Conservation (phyloP, 1,140 invertebrate species). For the Sminthurinus signatus region DNA sequence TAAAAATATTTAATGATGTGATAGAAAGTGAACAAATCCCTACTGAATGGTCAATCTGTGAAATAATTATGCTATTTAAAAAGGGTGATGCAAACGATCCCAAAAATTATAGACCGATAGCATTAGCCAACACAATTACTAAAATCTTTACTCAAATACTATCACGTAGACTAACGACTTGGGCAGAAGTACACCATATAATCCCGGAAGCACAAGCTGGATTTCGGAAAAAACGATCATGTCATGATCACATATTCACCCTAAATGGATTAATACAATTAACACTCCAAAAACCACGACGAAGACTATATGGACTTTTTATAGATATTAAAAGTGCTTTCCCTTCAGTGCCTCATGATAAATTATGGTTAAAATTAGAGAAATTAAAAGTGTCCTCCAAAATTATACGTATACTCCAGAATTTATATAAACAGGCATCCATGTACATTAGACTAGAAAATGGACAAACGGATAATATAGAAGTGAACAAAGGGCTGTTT, state of each 20-base stretch:
- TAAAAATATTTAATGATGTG: constrained; percentile 6
- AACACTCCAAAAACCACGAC: not conserved
- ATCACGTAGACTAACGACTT: constrained; percentile 30
- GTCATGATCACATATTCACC: constrained; percentile 15
- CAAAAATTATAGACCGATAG: constrained; percentile 41
- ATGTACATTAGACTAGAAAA: not conserved
- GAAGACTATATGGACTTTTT: constrained; percentile 13
- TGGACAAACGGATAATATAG: not conserved
- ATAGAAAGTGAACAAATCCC: not conserved
- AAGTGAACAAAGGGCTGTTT: not conserved
- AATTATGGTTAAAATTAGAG: constrained; percentile 9
- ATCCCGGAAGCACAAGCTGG: constrained; percentile 23
- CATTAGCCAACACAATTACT: too few species aligned
- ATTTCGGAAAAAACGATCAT: constrained; percentile 11
- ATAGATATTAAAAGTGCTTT: constrained; percentile 19
- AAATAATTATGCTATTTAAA: constrained; percentile 26
- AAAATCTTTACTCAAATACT: constrained; percentile 41
- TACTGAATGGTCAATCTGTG: not conserved
- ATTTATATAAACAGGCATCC: not conserved
- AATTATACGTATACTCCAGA: not conserved
- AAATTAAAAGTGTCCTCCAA: not conserved
- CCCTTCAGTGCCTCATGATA: constrained; percentile 10
- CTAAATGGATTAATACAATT: not conserved
- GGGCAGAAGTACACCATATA: constrained; percentile 25
- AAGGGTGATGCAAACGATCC: constrained; percentile 35